Base-by-base conservation (phyloP, 2,888 invertebrate genomes). In the Junonia oenone region DNA sequence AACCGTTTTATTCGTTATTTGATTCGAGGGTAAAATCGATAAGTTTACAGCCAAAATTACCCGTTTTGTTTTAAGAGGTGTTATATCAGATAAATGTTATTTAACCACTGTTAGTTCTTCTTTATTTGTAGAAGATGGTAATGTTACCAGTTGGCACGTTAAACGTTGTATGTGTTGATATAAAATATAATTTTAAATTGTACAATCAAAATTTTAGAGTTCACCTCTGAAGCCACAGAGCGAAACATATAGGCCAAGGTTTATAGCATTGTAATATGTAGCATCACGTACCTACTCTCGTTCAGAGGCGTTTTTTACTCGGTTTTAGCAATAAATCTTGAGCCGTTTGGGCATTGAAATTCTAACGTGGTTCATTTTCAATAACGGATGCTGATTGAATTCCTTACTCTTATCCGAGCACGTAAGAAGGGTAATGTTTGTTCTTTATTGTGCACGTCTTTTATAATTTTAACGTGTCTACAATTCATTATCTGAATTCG, bases 161-260 rank as follows among this genome's bases (percentile, higher is more conserved):
- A n/a, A n/a, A n/a, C n/a, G n/a, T n/a, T 11, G n/a, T 19, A 14
- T 45, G 17, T 13, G 14, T 13, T 45, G 14, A 40, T 19, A 40
- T 19, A 19, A 40, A 15, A n/a, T 17, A 38, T 72, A 66, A 70
- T 72, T 68, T 66, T 59, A 55, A 63, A 66, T 67, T 69, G 45
- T 49, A 8, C 26, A n/a, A 69, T 73, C 68, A 67, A 69, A 73
- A 68, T 72, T 72, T 69, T 68, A 63, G 59, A 70, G 71, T 71
- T 75, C 69, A 67, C 72, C 73, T 76, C 75, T 73, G 67, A 69
- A 75, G 73, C 71, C 75, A 74, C 68, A 57, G 64, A 72, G 70
- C 76, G 75, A 71, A 67, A 75, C 77, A 77, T 73, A 66, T 70
- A 60, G 78, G 78, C 76, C 81, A 78, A 79, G 79, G 80, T 65